Evolutionary conservation across 2,888 invertebrate species (phyloP), one percentile per base, ranked within the genome.

Genomic region (Autographa pulchrina): DNA sequence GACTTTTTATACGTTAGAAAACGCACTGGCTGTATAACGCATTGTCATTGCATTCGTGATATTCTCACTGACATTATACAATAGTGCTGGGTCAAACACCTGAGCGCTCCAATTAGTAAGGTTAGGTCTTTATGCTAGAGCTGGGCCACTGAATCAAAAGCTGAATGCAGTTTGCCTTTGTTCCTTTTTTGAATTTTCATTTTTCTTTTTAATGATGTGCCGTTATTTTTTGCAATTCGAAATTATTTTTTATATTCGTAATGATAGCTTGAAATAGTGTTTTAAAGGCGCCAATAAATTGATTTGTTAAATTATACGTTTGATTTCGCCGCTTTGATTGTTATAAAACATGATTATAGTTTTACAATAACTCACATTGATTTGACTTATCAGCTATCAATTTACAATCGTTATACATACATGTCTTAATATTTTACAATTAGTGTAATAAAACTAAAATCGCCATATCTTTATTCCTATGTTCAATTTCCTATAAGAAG

Each of bases 71-170:
- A 62, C 59, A 48, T 65, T 71, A 70, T 52, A 80, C 80, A 78
- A 81, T 78, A 66, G 78, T 58, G 78, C 58, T 84, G 76, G 92
- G 91, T 92, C 92, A 93, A 92, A 90, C 92, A 93, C 93, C 93
- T 92, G 91, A 85, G 81, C 88, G 92, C 88, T 92, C 92, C 83
- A 93, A 93, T 93, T 94, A 93, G 90, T 89, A 85, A 89, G 86
- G 74, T 74, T 65, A 62, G 66, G 76, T 80, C 76, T 78, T 64
- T 67, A 67, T 70, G 54, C 79, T 60, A 60, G 13, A 31, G 60
- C 48, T 52, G 62, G 65, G 69, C 61, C 35, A 20, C 59, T 62
- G 69, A 16, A 72, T 78, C 76, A 67, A 78, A 80, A 80, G 67
- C 72, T 65, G 69, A 72, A 70, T 80, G 76, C 20, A 54, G 68